A percentile compares a stretch with the other conserved stretches of the same genome.
These are phyloP conservation scores for Radopholus similis DNA, from an alignment of 1,140 invertebrate species.

Conservation along the genomic window DNA sequence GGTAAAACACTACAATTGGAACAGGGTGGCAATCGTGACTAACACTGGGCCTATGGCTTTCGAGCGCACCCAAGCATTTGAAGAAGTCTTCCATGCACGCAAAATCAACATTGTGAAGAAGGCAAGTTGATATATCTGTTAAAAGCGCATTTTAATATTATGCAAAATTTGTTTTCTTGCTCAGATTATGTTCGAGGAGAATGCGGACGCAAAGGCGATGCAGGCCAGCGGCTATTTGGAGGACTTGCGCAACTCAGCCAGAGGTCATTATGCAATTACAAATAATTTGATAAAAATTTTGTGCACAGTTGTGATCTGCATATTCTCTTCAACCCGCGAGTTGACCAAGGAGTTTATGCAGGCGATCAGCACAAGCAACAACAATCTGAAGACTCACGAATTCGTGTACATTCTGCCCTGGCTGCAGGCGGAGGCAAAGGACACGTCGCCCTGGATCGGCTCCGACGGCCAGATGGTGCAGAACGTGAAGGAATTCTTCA, in stretches of 20 bases:
- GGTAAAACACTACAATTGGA: constrained; percentile 46
- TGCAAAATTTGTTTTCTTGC: no score
- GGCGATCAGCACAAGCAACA: constrained; percentile 29
- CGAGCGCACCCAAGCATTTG: constrained; percentile 48
- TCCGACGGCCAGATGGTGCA: constrained; percentile 49
- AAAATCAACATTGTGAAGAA: constrained; percentile 31
- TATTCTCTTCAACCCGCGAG: constrained; percentile 50
- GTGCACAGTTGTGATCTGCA: constrained; percentile 44
- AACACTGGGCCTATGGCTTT: constrained; percentile 54
- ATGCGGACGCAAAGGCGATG: constrained; percentile 46
- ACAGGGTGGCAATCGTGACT: constrained; percentile 51
- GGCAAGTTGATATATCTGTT: no score
- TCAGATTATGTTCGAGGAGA: constrained; percentile 54
- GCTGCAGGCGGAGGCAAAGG: constrained; percentile 54
- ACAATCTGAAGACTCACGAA: constrained; percentile 47
- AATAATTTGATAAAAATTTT: no score
- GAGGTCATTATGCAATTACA: constrained; percentile 33
- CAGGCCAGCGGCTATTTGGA: constrained; percentile 45
- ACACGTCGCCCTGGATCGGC: constrained; percentile 49
- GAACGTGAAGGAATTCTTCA: constrained; percentile 49
- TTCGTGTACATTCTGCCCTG: constrained; percentile 53
- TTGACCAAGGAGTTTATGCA: constrained; percentile 53
- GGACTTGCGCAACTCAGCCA: constrained; percentile 46
- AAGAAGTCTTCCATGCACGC: constrained; percentile 49
- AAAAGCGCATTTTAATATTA: no score